Evolutionary conservation across 2,888 invertebrate species (phyloP).

Genomic region (Rhamnusium bicolor): DNA sequence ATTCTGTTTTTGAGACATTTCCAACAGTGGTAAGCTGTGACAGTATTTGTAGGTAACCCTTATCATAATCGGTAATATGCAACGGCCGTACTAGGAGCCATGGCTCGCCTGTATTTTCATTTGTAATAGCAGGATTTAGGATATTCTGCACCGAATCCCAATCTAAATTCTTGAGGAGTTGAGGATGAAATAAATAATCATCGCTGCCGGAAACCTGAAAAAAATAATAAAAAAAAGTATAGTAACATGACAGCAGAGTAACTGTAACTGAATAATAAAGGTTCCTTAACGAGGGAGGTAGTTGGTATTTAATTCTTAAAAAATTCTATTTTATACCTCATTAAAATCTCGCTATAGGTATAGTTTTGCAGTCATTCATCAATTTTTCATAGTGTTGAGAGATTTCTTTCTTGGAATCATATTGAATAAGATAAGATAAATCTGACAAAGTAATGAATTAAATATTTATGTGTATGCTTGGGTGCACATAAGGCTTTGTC

Average conservation of each 20-base stretch:
- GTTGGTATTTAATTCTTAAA: not conserved
- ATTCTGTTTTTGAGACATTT: constrained; percentile 82
- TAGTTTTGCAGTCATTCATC: not conserved
- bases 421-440: not conserved
- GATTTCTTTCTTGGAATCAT: not conserved
- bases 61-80: constrained; percentile 85
- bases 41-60: constrained; percentile 86
- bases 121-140: constrained; percentile 81
- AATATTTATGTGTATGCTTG: no score
- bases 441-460: not conserved
- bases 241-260: no score
- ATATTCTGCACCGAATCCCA: constrained; percentile 77
- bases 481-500: no score
- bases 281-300: no score
- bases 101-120: constrained; percentile 80
- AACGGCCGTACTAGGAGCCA: constrained; percentile 87
- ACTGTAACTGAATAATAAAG: no score
- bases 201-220: constrained; percentile 52
- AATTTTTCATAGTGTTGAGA: not conserved
- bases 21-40: constrained; percentile 91
- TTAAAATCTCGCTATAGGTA: no score
- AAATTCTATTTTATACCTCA: not conserved
- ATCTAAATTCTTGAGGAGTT: constrained; percentile 78
- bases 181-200: constrained; percentile 77
- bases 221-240: not conserved